Percentiles rank a stretch among this genome's conserved stretches.
phyloP scores from a whole-genome alignment of 2,113 vertebrate genomes.

The Isichthys henryi region DNA sequence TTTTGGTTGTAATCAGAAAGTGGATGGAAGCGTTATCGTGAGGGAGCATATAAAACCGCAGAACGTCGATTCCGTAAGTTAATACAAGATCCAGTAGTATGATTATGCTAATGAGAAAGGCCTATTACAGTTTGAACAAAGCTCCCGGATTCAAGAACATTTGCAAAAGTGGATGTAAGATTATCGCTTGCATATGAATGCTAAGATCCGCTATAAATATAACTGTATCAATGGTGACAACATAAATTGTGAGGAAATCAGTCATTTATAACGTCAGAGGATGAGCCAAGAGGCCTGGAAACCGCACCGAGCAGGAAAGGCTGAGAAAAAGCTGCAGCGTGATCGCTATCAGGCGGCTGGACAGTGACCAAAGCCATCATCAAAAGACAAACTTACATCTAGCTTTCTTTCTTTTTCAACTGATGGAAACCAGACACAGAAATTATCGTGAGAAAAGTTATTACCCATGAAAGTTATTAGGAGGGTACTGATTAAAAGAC shows the following conservation, averaged over 20 bases:
- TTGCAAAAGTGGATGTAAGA: neutral
- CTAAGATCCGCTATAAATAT: constrained; percentile 6
- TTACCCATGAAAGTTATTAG: neutral
- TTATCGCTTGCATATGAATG: neutral
- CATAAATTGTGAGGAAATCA: constrained; percentile 1
- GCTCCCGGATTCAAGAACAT: neutral
- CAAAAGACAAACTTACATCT: neutral
- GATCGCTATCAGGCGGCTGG: neutral
- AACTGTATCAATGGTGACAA: constrained; percentile 1
- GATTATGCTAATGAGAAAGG: neutral
- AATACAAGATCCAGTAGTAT: neutral
- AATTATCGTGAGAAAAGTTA: neutral
- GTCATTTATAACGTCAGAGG: neutral
- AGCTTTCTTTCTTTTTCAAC: neutral
- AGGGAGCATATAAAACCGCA: neutral
- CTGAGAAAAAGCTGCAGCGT: neutral
- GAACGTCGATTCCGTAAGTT: neutral
- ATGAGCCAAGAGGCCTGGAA: neutral
- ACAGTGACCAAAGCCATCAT: neutral
- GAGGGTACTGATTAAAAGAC: neutral
- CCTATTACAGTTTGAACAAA: neutral
- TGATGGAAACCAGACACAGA: neutral
- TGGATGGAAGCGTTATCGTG: neutral
- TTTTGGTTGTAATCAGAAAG: neutral
- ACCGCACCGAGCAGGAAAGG: neutral